A percentile compares a stretch with the other conserved stretches of the same genome.
These are phyloP conservation scores for Lanius collurio DNA, from an alignment of 2,113 vertebrate genomes.

Conservation along the genomic window DNA sequence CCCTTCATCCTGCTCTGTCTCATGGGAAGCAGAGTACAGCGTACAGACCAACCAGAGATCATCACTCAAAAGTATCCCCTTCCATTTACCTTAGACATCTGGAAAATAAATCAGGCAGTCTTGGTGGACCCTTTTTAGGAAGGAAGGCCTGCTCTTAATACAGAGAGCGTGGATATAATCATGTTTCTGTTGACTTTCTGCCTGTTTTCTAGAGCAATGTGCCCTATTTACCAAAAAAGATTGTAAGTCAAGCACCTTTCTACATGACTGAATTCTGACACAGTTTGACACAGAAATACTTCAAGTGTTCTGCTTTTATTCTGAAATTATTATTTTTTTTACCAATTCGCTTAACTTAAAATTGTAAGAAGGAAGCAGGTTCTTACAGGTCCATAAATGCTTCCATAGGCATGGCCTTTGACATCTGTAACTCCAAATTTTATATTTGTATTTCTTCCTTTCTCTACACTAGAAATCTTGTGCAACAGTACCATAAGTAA, in stretches of 20 bases:
- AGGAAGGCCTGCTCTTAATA: not conserved
- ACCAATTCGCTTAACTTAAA: not conserved
- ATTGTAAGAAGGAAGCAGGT: not conserved
- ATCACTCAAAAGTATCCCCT: not conserved
- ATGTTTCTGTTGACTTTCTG: not conserved
- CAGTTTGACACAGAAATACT: not conserved
- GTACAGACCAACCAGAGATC: not conserved
- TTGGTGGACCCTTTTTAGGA: not conserved
- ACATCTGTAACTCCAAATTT: not conserved
- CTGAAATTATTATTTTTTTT: not conserved
- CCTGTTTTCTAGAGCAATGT: not conserved
- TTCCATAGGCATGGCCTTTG: not conserved
- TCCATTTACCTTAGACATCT: not conserved
- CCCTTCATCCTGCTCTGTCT: not conserved
- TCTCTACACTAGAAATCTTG: not conserved
- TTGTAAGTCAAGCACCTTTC: not conserved
- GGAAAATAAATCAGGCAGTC: not conserved
- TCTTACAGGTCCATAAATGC: not conserved
- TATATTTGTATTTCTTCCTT: not conserved
- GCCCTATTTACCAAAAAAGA: not conserved
- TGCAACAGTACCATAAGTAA: not conserved
- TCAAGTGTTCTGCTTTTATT: not conserved
- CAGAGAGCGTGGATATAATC: not conserved
- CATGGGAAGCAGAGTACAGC: accelerated
- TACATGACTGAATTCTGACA: not conserved